Base-by-base conservation (phyloP, 2,113 vertebrate species). In the Pomatorhinus ruficollis region DNA sequence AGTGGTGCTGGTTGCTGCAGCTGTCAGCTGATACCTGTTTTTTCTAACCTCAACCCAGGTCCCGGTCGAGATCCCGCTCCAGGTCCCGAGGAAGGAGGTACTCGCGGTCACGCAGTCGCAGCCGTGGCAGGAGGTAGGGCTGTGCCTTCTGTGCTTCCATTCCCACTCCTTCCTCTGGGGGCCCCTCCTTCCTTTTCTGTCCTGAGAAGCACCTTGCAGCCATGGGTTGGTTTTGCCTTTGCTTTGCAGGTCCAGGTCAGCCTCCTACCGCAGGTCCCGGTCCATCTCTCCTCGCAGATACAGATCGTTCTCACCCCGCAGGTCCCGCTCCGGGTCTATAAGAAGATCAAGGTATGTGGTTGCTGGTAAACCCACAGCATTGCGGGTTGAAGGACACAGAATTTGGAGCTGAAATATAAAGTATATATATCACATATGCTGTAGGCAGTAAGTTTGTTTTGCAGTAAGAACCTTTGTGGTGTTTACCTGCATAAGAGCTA, bases 221-320 rank as follows among this genome's bases (percentile, higher is more conserved):
- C 16, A 74, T 23, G 28, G 6, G 4, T 33, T n/a, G 9, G 2
- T 21, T 49, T 39, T 35, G 5, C 1, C 11, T 54, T 52, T 69
- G 14, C 74, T 66, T 60, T 95, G 42, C 22, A 98, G 98, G 7
- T 98, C 98, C 25, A 97, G 98, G 82, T 98, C 98, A 59, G 98
- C 97, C 83, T 98, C 98, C 78, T 98, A 98, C 80, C 98, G 98
- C 71, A 94, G 98, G 84, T 99, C 98, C 75, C 97, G 98, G 83
- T 99, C 98, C 42, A 96, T 98, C 5, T 99, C 98, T 95, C 98
- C 98, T 90, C 98, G 98, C 39, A 98, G 98, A 66, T 99, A 98
- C 40, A 98, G 98, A 82, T 98, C 98, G 0, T 98, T 97, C 78
- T 98, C 98, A 44, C 97, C 98, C 40, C 97, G 98, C 93, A 97